phyloP scores from a whole-genome alignment of 1,140 invertebrate species.

The Eueides isabella region DNA sequence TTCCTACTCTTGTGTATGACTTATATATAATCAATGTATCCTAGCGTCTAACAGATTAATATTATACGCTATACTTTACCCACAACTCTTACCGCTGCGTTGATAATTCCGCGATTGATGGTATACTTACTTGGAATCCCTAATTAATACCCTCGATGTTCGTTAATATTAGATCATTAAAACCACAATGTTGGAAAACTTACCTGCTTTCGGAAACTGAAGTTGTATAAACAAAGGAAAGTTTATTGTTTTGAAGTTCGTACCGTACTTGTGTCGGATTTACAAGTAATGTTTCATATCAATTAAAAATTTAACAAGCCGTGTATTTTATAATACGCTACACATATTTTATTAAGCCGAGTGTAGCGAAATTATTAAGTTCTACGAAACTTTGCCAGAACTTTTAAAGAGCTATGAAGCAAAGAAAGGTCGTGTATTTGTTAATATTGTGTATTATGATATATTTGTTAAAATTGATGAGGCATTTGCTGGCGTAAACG shows the following conservation, averaged over 20 bases:
- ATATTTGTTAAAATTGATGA: not conserved
- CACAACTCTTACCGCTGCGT: not conserved
- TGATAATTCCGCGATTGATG: slow-evolving; percentile 22
- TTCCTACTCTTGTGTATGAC: not conserved
- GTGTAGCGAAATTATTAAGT: not conserved
- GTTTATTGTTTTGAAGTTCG: slow-evolving; percentile 69
- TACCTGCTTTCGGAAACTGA: slow-evolving; percentile 69
- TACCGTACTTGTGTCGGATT: slow-evolving; percentile 69
- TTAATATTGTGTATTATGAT: not conserved
- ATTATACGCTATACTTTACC: not conserved
- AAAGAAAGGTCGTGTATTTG: not conserved
- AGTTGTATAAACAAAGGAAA: slow-evolving; percentile 77
- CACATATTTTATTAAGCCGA: not conserved
- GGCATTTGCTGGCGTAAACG: no score
- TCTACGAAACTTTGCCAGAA: not conserved
- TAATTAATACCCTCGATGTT: slow-evolving; percentile 77
- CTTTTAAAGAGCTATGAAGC: not conserved
- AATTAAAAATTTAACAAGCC: slow-evolving; percentile 73
- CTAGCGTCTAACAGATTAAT: not conserved
- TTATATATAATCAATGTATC: not conserved
- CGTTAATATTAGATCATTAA: slow-evolving; percentile 81
- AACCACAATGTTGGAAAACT: slow-evolving; percentile 78
- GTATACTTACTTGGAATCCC: slow-evolving; percentile 58
- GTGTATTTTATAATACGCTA: slow-evolving; percentile 28
- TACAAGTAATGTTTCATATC: slow-evolving; percentile 68